Base-by-base conservation (phyloP, 2,113 vertebrate species). In the Gavia stellata region DNA sequence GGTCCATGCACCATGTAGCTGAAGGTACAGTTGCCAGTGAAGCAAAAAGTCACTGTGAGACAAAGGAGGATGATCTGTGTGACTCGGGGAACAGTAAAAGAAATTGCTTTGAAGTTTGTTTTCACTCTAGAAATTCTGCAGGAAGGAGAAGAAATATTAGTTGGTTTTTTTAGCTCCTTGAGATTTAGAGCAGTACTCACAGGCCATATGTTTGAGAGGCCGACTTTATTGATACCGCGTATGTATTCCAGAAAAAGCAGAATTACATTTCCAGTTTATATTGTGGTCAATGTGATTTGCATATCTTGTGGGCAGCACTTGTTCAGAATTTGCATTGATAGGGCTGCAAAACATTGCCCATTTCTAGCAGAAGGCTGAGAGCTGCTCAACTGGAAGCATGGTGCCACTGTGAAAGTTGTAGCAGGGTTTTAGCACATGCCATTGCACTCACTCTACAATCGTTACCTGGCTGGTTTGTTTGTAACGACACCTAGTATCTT, bases 1-100 rank as follows among this genome's bases (percentile, higher is more conserved):
- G 38, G 52, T 40, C 58, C 0, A 0, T 18, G 42, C 36, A 7
- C 53, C 10, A 3, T 4, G 40, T 3, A 23, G 34, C 61, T 70
- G 40, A 29, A 36, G 31, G 38, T 23, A 2, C 31, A 53, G 72
- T 9, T 74, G 19, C 42, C 55, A 63, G 53, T 26, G 55, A 91
- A 81, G 55, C 8, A 78, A 61, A 71, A 73, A 5, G 7, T 73
- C 50, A 11, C 40, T 14, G n/a, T 33, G 77, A 59, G 34, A 52
- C 56, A 63, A n/a, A n/a, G 55, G 52, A 83, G 36, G 59, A 45
- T 75, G 59, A 55, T 40, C 56, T 73, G 14, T 71, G 70, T 49
- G 70, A 61, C 56, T 63, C 5, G 2, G n/a, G 49, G 34, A 87
- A 42, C 34, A 33, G 38, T 25, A 62, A 75, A 84, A 71, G 24